Evolutionary conservation across 1,140 invertebrate species (phyloP).

Genomic region (Drosophila yakuba): DNA sequence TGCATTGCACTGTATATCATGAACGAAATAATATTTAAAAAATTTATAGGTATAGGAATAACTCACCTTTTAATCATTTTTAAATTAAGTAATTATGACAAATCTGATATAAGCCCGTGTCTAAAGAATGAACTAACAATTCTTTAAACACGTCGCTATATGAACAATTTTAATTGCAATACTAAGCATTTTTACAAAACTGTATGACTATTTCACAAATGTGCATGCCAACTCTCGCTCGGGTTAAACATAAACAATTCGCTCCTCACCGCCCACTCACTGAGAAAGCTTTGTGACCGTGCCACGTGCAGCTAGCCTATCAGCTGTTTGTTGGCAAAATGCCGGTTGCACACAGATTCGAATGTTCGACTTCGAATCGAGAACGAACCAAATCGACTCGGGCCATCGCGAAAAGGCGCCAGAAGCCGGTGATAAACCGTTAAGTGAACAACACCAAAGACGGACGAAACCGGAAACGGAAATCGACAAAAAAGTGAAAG

Average conservation of each 20-base stretch:
- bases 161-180: background rate
- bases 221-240: background rate
- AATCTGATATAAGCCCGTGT: too few relatives aligned
- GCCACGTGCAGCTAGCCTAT: slow-evolving; percentile 44
- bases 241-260: slow-evolving; percentile 55
- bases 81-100: too few relatives aligned
- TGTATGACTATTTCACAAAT: background rate
- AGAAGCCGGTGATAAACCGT: slow-evolving; percentile 72
- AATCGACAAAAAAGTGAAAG: slow-evolving; percentile 8
- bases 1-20: too few relatives aligned
- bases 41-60: too few relatives aligned
- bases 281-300: slow-evolving; percentile 38
- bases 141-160: too few relatives aligned
- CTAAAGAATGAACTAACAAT: too few relatives aligned
- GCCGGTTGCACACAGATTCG: slow-evolving; percentile 52
- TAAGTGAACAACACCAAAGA: slow-evolving; percentile 34
- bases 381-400: slow-evolving; percentile 1
- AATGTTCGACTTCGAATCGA: slow-evolving; percentile 63
- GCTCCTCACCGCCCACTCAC: background rate
- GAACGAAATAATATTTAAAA: too few relatives aligned
- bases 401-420: slow-evolving; percentile 19
- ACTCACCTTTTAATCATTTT: too few relatives aligned
- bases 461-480: slow-evolving; percentile 26
- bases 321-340: slow-evolving; percentile 58
- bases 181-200: background rate